Conservation (phyloP, 2,888 invertebrate species). For the Cantharis lateralis region DNA sequence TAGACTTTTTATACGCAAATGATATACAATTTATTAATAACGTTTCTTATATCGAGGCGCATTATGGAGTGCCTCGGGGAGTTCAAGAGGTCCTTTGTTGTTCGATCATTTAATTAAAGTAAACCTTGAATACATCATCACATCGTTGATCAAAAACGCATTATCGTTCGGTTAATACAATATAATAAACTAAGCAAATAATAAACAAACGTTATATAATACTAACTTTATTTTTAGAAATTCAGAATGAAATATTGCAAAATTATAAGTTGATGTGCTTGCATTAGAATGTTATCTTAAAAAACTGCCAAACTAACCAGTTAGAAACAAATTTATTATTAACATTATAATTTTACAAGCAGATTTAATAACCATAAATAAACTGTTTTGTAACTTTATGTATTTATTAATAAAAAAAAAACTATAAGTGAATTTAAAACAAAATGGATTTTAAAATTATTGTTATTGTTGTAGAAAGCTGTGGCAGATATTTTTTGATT, state of each 20-base stretch:
- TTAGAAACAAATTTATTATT: not conserved
- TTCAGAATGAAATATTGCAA: not conserved
- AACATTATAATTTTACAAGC: not conserved
- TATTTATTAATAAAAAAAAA: not conserved
- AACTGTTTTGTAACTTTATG: not conserved
- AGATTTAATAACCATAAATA: not conserved
- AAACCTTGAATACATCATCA: not conserved
- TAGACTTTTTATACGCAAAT: too few relatives aligned
- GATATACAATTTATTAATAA: too few relatives aligned
- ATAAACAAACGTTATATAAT: not conserved
- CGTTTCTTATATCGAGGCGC: not conserved
- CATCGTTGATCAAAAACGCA: not conserved
- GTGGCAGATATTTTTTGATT: too few relatives aligned
- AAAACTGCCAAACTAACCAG: not conserved
- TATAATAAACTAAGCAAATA: not conserved
- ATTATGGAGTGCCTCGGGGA: not conserved
- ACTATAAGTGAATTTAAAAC: not conserved
- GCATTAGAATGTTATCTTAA: not conserved
- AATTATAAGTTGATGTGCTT: not conserved
- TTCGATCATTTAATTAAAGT: not conserved
- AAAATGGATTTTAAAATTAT: not conserved
- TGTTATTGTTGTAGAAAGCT: not conserved
- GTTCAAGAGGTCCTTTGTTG: not conserved
- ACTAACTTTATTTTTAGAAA: not conserved
- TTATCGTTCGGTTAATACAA: not conserved